Evolutionary conservation across 2,113 vertebrate species (phyloP).

Genomic region (Cololabis saira): DNA sequence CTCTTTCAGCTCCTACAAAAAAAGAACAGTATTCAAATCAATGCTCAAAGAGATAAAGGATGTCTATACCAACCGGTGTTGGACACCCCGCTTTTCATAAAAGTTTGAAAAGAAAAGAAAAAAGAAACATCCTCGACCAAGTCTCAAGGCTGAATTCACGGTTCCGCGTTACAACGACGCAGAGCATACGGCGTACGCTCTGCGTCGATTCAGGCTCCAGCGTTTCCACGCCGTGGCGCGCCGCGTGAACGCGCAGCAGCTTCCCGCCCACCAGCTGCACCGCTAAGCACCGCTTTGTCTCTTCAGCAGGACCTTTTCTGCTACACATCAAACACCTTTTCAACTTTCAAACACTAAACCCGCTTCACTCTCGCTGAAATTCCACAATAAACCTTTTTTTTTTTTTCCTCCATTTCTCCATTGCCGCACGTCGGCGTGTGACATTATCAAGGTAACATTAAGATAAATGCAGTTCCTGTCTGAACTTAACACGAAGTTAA

Average conservation of each 20-base stretch:
- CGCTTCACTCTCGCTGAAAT: not conserved
- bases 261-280: conserved; percentile 73
- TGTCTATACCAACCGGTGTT: not conserved
- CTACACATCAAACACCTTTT: conserved; percentile 12
- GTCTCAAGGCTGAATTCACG: not conserved
- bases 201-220: no score
- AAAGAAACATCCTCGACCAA: not conserved
- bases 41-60: not conserved
- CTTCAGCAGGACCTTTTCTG: conserved; percentile 11
- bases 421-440: not conserved
- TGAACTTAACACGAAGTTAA: conserved; percentile 31
- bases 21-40: conserved; percentile 43
- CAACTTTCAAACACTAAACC: not conserved
- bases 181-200: no score
- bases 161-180: no score
- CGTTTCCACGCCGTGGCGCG: conserved; percentile 8
- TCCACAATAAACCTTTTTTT: not conserved
- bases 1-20: conserved; percentile 85
- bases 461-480: not conserved
- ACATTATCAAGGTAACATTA: conserved; percentile 14
- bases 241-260: conserved; percentile 33
- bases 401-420: no score
- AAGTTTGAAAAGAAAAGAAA: not conserved
- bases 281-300: conserved; percentile 68
- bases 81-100: not conserved